Percentiles rank a stretch among this genome's conserved stretches.
Evolutionary conservation across 37 sponge, comb jelly and placozoan species (phyloP).

Genomic region (Diacarnus erythraeanus): DNA sequence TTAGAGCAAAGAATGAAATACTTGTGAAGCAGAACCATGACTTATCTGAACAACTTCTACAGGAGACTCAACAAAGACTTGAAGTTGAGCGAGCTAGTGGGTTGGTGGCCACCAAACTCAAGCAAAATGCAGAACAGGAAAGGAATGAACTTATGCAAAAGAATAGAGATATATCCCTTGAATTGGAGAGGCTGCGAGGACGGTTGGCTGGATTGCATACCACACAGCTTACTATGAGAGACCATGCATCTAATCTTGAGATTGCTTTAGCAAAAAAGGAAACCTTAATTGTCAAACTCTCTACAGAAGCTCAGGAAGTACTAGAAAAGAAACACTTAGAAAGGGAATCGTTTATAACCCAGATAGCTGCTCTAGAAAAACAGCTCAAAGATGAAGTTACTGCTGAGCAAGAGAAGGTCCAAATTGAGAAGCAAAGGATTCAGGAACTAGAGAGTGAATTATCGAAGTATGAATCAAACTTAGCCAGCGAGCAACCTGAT

Average conservation of each 20-base stretch:
- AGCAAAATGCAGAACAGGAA: conserved; percentile 48
- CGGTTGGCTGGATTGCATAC: conserved; percentile 58
- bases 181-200: conserved; percentile 63
- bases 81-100: conserved; percentile 46
- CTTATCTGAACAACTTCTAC: conserved; percentile 8
- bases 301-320: conserved; percentile 30
- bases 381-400: conserved; percentile 12
- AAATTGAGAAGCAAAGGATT: conserved; percentile 20
- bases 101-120: conserved; percentile 28
- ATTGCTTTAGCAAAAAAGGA: conserved; percentile 62
- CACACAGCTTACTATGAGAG: conserved; percentile 56
- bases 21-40: conserved; percentile 18
- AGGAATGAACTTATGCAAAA: conserved; percentile 39
- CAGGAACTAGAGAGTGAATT: conserved; percentile 19
- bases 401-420: background rate
- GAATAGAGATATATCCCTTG: conserved; percentile 44
- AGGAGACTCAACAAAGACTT: conserved; percentile 24
- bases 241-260: conserved; percentile 61
- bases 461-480: background rate
- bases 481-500: background rate
- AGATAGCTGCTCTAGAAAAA: conserved; percentile 18
- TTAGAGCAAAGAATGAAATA: background rate
- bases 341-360: conserved; percentile 6
- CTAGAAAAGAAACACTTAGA: conserved; percentile 57
- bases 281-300: conserved; percentile 34